Evolutionary conservation across 2,113 vertebrate genomes (phyloP), one percentile per base, ranked within the genome.

Genomic region (Eurypyga helias): DNA sequence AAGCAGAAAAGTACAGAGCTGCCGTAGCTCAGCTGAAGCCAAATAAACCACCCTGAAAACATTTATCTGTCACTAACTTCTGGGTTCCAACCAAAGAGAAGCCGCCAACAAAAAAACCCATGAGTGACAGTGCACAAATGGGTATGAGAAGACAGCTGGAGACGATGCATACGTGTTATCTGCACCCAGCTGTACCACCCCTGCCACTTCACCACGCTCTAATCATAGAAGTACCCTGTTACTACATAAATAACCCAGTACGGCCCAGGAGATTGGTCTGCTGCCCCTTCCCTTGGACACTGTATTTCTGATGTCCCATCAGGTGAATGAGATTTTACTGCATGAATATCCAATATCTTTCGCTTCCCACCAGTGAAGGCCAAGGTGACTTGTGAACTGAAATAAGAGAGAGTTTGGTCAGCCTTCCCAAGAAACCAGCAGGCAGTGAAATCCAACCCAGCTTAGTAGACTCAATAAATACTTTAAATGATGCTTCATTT

Each of bases 381-480:
- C 45, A 78, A 64, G 25, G 75, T 57, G 49, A 19, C 3, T 64
- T 51, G 17, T 67, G 67, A 48, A 26, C 7, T 60, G 75, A 78
- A 88, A 90, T 13, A 8, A 21, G 73, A n/a, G 49, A 28, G 41
- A 90, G 45, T 33, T 90, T 11, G 13, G 25, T 36, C 85, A 78
- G 78, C 45, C 75, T 82, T 82, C 92, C 67, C 33, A 48, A 73
- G 86, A 65, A 92, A 87, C 36, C 81, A 93, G 65, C 54, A 92
- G 51, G 82, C 69, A 57, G 26, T 52, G 89, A 90, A 94, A 95
- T n/a, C 41, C 69, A 83, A 54, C 43, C 65, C 91, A 90, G 77
- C 18, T 15, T 13, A 49, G 49, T 1, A 87, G 86, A 62, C 78
- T 77, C 73, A 41, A 46, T 43, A 70, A 82, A 90, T 89, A 45